Evolutionary conservation across 2,888 invertebrate genomes (phyloP), one percentile per base, ranked within the genome.

Genomic region (Argyresthia albistria): DNA sequence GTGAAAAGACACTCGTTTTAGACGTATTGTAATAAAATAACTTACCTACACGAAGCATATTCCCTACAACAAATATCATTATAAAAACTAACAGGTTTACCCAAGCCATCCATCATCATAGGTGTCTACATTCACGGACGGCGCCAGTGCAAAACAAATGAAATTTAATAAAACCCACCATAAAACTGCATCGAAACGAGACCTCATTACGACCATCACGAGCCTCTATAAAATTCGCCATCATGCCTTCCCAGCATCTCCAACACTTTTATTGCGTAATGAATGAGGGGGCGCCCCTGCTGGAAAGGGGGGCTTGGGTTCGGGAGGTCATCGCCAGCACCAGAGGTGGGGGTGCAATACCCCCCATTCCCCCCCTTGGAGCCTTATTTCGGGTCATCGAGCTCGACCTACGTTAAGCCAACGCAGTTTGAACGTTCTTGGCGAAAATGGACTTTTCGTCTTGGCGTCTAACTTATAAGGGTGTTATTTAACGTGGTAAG

Each of bases 321-420:
- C 55, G 60, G 56, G 53, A 42, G 50, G 50, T 49, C 58, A 53
- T 37, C 15, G 14, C 16, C n/a, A 9, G 46, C 46, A 25, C 35
- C 46, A n/a, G 46, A 25, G 53, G 51, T 61, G 65, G 63, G 64
- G 71, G 64, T 73, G 80, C 76, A 73, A 73, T 75, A 72, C 70
- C 73, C 66, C 72, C 77, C n/a, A n/a, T 46, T 48, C 42, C 35
- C 35, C 49, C 54, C 74, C 73, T 73, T 61, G 62, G 73, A 77
- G 78, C 82, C 80, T 84, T 83, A 86, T 84, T 86, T 84, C 81
- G 86, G 84, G 83, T 84, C 86, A 83, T 83, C 83, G 86, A 80
- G 86, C 83, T 73, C 79, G 75, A 70, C 72, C 72, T 66, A 50
- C 46, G 75, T 67, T 76, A 69, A 67, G 70, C 67, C 69, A 77